A percentile compares a stretch with the other conserved stretches of the same genome.
Conservation (phyloP, 1,140 invertebrate genomes). For the Bombus ignitus region DNA sequence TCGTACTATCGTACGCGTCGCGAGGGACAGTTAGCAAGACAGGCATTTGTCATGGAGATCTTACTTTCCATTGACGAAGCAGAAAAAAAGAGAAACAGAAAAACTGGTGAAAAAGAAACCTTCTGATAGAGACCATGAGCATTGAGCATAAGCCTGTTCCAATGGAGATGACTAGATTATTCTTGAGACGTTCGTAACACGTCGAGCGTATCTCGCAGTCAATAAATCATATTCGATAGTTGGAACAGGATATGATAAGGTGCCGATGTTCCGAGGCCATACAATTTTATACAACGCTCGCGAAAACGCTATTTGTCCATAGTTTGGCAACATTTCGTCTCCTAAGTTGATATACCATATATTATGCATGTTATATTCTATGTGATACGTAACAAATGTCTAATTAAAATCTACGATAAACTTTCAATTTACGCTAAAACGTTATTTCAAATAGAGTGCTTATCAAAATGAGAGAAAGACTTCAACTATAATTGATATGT, state of each 20-base stretch:
- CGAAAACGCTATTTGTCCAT: neutral
- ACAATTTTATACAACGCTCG: neutral
- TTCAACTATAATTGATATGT: neutral
- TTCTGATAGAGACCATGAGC: conserved; percentile 18
- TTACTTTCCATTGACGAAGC: conserved; percentile 53
- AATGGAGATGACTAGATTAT: conserved; percentile 37
- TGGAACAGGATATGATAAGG: conserved; percentile 2
- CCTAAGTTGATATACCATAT: neutral
- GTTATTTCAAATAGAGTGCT: neutral
- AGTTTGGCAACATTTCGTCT: neutral
- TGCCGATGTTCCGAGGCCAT: neutral
- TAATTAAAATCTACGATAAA: neutral
- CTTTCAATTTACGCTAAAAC: neutral
- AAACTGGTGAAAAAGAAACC: neutral
- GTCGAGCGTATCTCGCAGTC: conserved; percentile 1
- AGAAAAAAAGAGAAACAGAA: neutral
- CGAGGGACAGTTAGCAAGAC: conserved; percentile 22
- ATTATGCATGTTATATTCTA: neutral
- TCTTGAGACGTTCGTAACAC: conserved; percentile 28
- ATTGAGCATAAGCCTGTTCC: conserved; percentile 7
- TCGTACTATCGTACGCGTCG: conserved; percentile 17
- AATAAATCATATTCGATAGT: conserved; percentile 59
- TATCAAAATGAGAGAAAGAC: neutral
- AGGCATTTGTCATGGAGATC: conserved; percentile 70
- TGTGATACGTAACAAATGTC: neutral